These are phyloP conservation scores for Agapornis canus DNA, from an alignment of 2,797 vertebrate genomes.

Conservation along the genomic window DNA sequence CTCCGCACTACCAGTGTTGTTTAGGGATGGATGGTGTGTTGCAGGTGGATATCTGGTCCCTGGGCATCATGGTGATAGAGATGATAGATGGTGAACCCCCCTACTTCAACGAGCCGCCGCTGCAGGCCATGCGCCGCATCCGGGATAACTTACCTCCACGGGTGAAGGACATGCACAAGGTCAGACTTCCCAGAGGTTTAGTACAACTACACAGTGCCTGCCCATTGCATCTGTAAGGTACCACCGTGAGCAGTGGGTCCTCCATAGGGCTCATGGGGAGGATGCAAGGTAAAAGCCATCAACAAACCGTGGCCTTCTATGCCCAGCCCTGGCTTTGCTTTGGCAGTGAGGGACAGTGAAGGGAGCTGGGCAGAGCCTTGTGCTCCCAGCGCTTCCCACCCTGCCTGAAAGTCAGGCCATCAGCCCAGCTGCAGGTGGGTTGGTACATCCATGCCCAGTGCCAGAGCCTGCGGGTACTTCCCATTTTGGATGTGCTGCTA, in stretches of 20 bases:
- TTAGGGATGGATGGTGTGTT: not conserved
- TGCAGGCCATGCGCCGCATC: slow-evolving; percentile 98
- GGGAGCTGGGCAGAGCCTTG: not conserved
- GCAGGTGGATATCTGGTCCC: slow-evolving; percentile 98
- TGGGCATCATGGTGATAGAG: slow-evolving; percentile 99
- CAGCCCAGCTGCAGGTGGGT: fast-evolving
- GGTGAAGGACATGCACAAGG: slow-evolving; percentile 95
- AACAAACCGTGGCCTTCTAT: fast-evolving
- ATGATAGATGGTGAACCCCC: slow-evolving; percentile 98
- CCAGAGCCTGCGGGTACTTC: not conserved
- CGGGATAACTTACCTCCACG: slow-evolving; percentile 95
- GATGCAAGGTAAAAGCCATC: fast-evolving
- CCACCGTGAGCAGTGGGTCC: not conserved
- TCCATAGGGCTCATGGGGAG: fast-evolving
- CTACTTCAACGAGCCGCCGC: slow-evolving; percentile 97
- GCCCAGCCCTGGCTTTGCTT: not conserved
- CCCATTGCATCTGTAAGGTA: not conserved
- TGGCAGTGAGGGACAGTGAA: not conserved
- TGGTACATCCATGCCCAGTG: fast-evolving
- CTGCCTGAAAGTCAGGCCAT: fast-evolving
- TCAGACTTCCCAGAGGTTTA: slow-evolving; percentile 20
- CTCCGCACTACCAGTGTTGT: not conserved
- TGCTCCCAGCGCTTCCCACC: not conserved
- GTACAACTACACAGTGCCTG: fast-evolving
- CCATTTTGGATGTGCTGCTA: not conserved